Evolutionary conservation across 30 jellyfish, hydroid and myxozoan species (phyloP), one percentile per base, ranked within the genome.

Genomic region (Aurelia aurita): DNA sequence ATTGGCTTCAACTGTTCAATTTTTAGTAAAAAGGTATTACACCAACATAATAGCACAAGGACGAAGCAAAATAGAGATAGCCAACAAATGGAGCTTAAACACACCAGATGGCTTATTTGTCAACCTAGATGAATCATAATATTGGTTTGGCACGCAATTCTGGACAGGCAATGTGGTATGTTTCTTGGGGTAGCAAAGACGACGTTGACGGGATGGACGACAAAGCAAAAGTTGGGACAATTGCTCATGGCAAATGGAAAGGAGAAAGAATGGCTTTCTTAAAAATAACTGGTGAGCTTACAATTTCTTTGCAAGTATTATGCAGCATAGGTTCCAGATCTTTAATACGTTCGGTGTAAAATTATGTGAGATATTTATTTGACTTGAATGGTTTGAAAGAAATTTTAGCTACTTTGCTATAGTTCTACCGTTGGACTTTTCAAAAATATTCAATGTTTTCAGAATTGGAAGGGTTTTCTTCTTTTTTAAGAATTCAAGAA

Each of bases 161-260:
- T 1, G 72, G 55, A 26, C 65, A 45, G 72, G 85, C 93, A 25
- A 83, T 71, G 87, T 83, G 93, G 93, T 83, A 83, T 70, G 93
- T 83, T 18, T 31, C 91, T 22, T 66, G 69, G 25, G 20, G 58
- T 6, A 70, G 46, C 10, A 71, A 58, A 70, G 58, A 21, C 28
- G 70, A 29, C 32, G 25, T 79, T 1, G 25, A 55, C 29, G 55
- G 79, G 8, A 16, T 71, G 80, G 87, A 58, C 8, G 81, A 70
- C 68, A 27, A 70, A 27, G 54, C 32, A 47, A 83, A 83, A 83
- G 74, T 71, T 25, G 79, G 66, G 77, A 83, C 93, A 14, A 83
- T 83, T 20, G 93, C 93, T 44, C 93, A 83, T 60, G 93, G 93
- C 10, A 83, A 83, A 26, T 83, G 93, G 93, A 83, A 71, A 72